Percentiles rank a stretch among this genome's conserved stretches.
Conservation (phyloP, 2,888 invertebrate genomes). For the Andrena chrysosceles region DNA sequence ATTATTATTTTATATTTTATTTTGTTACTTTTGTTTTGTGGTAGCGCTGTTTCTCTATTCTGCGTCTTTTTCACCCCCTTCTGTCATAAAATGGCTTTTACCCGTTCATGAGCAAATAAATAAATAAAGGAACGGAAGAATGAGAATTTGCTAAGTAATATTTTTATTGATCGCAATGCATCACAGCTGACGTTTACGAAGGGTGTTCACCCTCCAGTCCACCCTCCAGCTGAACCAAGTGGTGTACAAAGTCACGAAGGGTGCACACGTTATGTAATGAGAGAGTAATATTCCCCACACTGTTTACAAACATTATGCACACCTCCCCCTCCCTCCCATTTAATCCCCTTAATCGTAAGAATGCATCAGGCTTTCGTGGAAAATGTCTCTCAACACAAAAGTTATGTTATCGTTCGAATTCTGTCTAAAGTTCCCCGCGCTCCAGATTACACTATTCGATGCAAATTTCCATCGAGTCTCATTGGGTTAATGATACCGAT, state of each 20-base stretch:
- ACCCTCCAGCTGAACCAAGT: slow-evolving; percentile 11
- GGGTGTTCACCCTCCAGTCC: slow-evolving; percentile 23
- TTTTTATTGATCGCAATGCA: slow-evolving; percentile 48
- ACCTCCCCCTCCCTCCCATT: neutral
- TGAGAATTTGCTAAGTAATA: neutral
- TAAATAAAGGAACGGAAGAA: neutral
- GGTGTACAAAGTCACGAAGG: slow-evolving; percentile 28
- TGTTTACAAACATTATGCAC: slow-evolving; percentile 41
- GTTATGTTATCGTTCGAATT: neutral
- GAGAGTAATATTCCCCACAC: slow-evolving; percentile 21
- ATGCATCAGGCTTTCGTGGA: slow-evolving; percentile 1
- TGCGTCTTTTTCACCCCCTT: no score
- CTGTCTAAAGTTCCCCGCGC: neutral
- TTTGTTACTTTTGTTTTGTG: no score
- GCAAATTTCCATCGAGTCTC: neutral
- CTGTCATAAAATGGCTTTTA: no score
- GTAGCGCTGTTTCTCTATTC: no score
- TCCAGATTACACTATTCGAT: neutral
- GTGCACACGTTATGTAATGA: slow-evolving; percentile 41
- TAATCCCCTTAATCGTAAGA: neutral
- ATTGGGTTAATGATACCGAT: neutral
- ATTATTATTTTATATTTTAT: no score
- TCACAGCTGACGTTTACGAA: slow-evolving; percentile 17
- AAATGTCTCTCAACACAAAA: neutral
- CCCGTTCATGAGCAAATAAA: no score